A percentile compares a stretch with the other conserved stretches of the same genome.
These are phyloP conservation scores for Cyanistes caeruleus DNA, from an alignment of 2,113 vertebrate species.

Conservation along the genomic window DNA sequence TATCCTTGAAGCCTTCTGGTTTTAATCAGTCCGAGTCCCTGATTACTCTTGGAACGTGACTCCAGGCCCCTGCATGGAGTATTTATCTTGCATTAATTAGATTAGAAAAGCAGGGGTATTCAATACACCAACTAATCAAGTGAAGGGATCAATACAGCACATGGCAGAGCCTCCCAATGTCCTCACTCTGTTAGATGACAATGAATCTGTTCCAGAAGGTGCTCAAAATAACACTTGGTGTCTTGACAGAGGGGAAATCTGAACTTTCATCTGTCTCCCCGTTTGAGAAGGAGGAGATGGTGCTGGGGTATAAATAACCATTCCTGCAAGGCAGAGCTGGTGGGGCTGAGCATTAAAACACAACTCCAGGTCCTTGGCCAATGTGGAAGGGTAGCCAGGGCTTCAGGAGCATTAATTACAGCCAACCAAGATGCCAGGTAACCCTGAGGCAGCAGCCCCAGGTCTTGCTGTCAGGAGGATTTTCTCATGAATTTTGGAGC, in stretches of 20 bases:
- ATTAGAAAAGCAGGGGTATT: constrained; percentile 67
- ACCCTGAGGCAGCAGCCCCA: not conserved
- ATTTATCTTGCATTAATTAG: constrained; percentile 80
- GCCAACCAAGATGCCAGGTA: not conserved
- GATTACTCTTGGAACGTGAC: constrained; percentile 65
- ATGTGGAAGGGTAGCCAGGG: not conserved
- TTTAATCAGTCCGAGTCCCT: constrained; percentile 62
- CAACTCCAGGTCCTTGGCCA: not conserved
- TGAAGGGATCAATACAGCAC: constrained; percentile 71
- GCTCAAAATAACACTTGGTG: not conserved
- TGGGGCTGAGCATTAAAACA: not conserved
- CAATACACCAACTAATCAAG: constrained; percentile 79
- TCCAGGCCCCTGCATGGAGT: constrained; percentile 40
- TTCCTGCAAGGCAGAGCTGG: not conserved
- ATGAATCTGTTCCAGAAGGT: constrained; percentile 12
- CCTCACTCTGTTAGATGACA: constrained; percentile 2
- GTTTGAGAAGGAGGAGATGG: not conserved
- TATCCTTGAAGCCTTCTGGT: constrained; percentile 51
- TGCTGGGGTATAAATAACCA: not conserved
- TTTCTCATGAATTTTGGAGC: not conserved
- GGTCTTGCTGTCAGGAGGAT: not conserved
- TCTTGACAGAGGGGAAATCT: not conserved
- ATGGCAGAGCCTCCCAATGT: constrained; percentile 36
- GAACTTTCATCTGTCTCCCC: not conserved
- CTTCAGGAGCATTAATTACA: not conserved